Evolutionary conservation across 2,888 invertebrate genomes (phyloP), one percentile per base, ranked within the genome.

Genomic region (Hecatera dysodea): DNA sequence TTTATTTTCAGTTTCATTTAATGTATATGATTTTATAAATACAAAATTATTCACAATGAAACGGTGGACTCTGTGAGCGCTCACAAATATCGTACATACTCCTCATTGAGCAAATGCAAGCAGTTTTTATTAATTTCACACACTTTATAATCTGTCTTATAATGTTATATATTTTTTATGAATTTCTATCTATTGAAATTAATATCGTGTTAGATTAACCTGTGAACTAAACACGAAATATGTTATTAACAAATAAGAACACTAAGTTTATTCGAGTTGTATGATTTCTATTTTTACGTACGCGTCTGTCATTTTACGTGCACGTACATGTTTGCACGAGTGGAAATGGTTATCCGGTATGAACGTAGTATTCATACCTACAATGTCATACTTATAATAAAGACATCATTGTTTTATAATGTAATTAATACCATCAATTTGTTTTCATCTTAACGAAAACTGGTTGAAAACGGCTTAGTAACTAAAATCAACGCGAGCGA

Each of bases 91-190:
- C 79, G 80, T 86, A 69, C 61, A 90, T 87, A 91, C 87, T 89
- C 88, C 77, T 83, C 80, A 87, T 94, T 95, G 94, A 95, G 94
- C 94, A 94, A 94, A 92, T 94, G 93, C 93, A 94, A 93, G 93
- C 93, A 87, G 87, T 88, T 80, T 74, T 77, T 78, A 46, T 70
- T 33, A 44, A 50, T 63, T 78, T 65, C 36, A 75, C 63, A 79
- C 61, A 69, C 22, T 66, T 80, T 39, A 59, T 68, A 63, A 78
- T 67, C 68, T 62, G 64, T 74, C 68, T 67, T 73, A 79, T 48
- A 83, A 72, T 63, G 67, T 72, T 67, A 68, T 66, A 53, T 42
- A 44, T 62, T 62, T 67, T 72, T 67, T 46, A 52, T 42, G 64
- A 76, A 80, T 46, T 76, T 80, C 75, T 82, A 74, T 84, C 70